Evolutionary conservation across 2,113 vertebrate genomes (phyloP), one percentile per base, ranked within the genome.

Genomic region (Xenopus laevis): DNA sequence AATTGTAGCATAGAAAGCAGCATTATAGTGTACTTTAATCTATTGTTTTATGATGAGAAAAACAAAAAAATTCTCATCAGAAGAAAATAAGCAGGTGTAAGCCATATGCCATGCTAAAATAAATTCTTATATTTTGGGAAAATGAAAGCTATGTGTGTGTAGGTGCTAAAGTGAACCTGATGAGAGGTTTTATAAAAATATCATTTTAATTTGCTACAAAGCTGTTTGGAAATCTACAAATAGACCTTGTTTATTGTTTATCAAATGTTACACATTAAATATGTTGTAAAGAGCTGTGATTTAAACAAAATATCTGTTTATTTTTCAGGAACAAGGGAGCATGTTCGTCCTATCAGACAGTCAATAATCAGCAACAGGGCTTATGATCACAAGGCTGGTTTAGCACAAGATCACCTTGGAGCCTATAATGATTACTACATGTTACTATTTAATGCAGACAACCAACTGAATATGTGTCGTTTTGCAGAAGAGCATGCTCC

Each of bases 71-170:
- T n/a, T n/a, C n/a, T n/a, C n/a, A n/a, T n/a, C n/a, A n/a, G n/a
- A n/a, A n/a, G 50, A 57, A 70, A 45, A 63, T 30, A 18, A 67
- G 17, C 74, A 76, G 66, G 59, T 76, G 59, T n/a, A 21, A 59
- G 55, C 73, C 74, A 76, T 76, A 76, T 70, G 73, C 66, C 23
- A 46, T 64, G 58, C 57, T 52, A 75, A 75, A 75, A 53, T 61
- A 75, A 75, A 69, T 23, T 70, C 66, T 7, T 15, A 57, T 76
- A 67, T 76, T 76, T 76, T 70, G 74, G 70, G 74, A 64, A 70
- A 76, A 76, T 30, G 46, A 76, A 76, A 70, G 67, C 66, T 70
- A 70, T 57, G 66, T 76, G 66, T 76, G 74, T 76, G 74, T 76
- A 70, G 74, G 74, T 76, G 74, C 66, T 30, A 45, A 63, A 64